Base-by-base conservation (phyloP, 2,888 invertebrate genomes). In the Podabrus alpinus region DNA sequence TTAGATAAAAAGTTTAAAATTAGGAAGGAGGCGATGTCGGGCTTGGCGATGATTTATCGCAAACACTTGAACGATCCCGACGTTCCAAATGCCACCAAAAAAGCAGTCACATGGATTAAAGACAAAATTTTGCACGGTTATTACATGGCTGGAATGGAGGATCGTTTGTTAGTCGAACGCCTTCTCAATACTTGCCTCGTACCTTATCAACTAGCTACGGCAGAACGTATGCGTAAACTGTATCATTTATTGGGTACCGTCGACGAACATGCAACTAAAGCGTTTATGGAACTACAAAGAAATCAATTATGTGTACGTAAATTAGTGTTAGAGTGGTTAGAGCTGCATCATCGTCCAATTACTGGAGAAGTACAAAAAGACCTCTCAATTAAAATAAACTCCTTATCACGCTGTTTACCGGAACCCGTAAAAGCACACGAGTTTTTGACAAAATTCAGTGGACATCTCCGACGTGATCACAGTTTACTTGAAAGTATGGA, bases 1-100 rank as follows among this genome's bases (percentile, higher is more conserved):
- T 88, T 98, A 45, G 98, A 98, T 86, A 98, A 98, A 86, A 98
- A 97, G 91, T 98, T 97, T 86, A 98, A 98, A 90, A 98, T 98
- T 73, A 91, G 98, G 60, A 95, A 94, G 86, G 98, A 98, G 88
- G 98, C 98, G 0, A 95, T 98, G 93, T 92, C 95, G 13, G 98
- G 98, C 0, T 87, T 98, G 71, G 98, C 97, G 0, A 92, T 96
- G 89, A 95, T 98, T 76, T 98, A 98, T 87, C 95, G 95, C 84
- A 95, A 95, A 82, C 95, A 95, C 84, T 88, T 96, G 77, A 95
- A 93, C 80, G 96, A 94, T 85, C 92, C 94, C 3, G 94, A 93
- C 81, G 93, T 96, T 3, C 95, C 96, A 0, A 92, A 94, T 81
- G 92, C 92, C 1, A 95, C 96, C 0, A 95, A 95, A 82, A 94